These are phyloP conservation scores for Amyelois transitella DNA, from an alignment of 1,140 invertebrate genomes.

Conservation along the genomic window DNA sequence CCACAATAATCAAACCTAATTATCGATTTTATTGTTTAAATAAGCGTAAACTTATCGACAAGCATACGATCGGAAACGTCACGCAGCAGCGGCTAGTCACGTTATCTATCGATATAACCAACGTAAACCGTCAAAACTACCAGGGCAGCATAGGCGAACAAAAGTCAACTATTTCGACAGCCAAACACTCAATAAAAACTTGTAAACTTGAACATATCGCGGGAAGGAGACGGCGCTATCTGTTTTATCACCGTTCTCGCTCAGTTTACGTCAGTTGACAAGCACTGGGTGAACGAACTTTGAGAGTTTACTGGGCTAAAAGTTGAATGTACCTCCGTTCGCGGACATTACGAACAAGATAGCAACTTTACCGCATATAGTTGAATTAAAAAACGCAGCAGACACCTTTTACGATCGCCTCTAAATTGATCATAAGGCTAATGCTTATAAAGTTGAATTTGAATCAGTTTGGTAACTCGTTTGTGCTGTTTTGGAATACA, in stretches of 20 bases:
- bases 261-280: constrained; percentile 71
- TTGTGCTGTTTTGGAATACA: constrained; percentile 40
- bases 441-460: constrained; percentile 35
- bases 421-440: constrained; percentile 26
- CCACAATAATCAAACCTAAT: too few species aligned
- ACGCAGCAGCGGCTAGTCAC: constrained; percentile 26
- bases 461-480: constrained; percentile 17
- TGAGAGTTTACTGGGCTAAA: constrained; percentile 74
- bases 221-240: constrained; percentile 50
- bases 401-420: constrained; percentile 32
- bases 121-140: constrained; percentile 67
- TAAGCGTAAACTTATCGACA: constrained; percentile 27
- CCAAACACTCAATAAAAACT: constrained; percentile 63
- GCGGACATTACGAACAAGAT: constrained; percentile 74
- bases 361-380: constrained; percentile 68
- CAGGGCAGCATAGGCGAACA: constrained; percentile 53
- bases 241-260: constrained; percentile 42
- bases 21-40: neutral
- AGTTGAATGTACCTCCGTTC: constrained; percentile 74
- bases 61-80: constrained; percentile 20
- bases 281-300: constrained; percentile 73
- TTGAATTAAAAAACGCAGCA: constrained; percentile 25
- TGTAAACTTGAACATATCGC: constrained; percentile 59
- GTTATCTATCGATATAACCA: constrained; percentile 64
- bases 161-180: constrained; percentile 59